Evolutionary conservation across 1,140 invertebrate genomes (phyloP), one percentile per base, ranked within the genome.

Genomic region (Brachionus manjavacas): DNA sequence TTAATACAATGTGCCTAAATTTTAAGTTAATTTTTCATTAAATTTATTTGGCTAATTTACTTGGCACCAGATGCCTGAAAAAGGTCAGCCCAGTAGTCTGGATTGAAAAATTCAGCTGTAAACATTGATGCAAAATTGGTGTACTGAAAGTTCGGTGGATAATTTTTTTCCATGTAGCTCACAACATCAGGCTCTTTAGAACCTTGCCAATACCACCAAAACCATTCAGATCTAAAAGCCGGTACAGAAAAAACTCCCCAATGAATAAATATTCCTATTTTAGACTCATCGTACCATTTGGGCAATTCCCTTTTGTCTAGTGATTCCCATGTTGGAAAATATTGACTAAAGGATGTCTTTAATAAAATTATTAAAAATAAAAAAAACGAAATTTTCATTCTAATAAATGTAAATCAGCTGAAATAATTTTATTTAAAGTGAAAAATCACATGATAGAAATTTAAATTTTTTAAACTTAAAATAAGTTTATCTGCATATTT

Each of bases 211-310:
- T 85, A 76, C 66, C 81, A 87, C 88, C 88, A 89, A 83, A 89
- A 68, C 84, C 20, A 81, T 84, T 52, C 86, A 16, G 43, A 76
- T 41, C 83, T 74, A 85, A 85, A 88, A 52, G 85, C 93, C 0
- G 95, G 95, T 0, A 97, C 96, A 0, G 94, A 93, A 87, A 93
- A 97, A 0, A 97, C 93, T 2, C 96, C 95, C 94, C 95, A 97
- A 86, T 97, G 95, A 49, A 96, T 90, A 87, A 97, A 97, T 84
- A 97, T 96, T 20, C 95, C 95, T 86, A 97, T 91, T 90, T 97
- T 97, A 0, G 92, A 93, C 76, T 94, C 90, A 87, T 96, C 95
- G 87, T 94, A 97, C 96, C 95, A 97, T 9, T 86, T 16, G 0
- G 96, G 96, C 64, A 96, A 86, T 0, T 94, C 93, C 70, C 96